phyloP scores from a whole-genome alignment of 2,797 vertebrate genomes.

The Epinephelus malabaricus region DNA sequence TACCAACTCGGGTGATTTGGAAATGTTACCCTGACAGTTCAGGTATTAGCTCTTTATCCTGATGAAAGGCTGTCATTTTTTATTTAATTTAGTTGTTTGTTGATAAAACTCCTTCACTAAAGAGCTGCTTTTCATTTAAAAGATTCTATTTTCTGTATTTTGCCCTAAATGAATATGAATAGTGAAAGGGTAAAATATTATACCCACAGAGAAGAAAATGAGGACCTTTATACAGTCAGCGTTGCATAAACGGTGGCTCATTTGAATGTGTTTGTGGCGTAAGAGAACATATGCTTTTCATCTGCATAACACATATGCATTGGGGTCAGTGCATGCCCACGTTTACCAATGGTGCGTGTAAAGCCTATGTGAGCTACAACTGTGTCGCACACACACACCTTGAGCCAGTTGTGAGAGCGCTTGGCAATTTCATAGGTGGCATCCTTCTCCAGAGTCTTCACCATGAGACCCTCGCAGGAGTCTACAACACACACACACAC shows the following conservation, averaged over 20 bases:
- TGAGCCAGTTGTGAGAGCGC: conserved; percentile 95
- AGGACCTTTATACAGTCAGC: not conserved
- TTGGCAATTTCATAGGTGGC: conserved; percentile 96
- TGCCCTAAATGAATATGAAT: not conserved
- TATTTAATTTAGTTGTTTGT: not conserved
- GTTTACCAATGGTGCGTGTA: not conserved
- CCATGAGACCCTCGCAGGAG: conserved; percentile 95
- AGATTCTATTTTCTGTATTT: not conserved
- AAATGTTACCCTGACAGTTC: not conserved
- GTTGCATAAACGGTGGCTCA: not conserved
- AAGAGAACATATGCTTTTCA: not conserved
- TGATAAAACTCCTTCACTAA: not conserved
- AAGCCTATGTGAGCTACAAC: not conserved
- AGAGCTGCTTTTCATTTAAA: not conserved
- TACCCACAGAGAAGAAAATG: not conserved
- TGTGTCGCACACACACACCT: conserved; percentile 82
- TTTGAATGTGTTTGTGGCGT: not conserved
- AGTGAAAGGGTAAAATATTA: not conserved
- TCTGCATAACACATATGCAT: not conserved
- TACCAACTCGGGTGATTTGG: not conserved
- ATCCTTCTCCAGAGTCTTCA: conserved; percentile 93
- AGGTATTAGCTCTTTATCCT: not conserved
- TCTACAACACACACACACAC: conserved; percentile 81
- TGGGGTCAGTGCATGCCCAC: not conserved
- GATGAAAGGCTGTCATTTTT: not conserved